Evolutionary conservation across 2,888 invertebrate genomes (phyloP).

Genomic region (Athripsodes cinereus): DNA sequence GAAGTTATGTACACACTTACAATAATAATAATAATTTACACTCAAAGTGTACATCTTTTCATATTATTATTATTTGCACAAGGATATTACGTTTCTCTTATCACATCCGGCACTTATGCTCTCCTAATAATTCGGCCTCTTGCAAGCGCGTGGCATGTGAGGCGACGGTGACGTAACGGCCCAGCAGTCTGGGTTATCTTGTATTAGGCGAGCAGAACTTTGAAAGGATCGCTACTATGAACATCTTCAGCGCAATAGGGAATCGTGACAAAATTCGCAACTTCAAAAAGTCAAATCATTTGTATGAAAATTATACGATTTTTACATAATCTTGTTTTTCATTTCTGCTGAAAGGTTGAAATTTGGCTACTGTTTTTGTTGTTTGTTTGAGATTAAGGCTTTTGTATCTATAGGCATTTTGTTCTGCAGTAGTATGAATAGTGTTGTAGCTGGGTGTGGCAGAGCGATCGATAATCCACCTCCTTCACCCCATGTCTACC

Average conservation of each 20-base stretch:
- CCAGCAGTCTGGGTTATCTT: slow-evolving; percentile 8
- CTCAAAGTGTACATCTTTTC: too few relatives aligned
- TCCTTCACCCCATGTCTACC: slow-evolving; percentile 7
- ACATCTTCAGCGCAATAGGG: neutral
- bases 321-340: neutral
- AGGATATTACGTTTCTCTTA: too few relatives aligned
- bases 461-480: slow-evolving; percentile 17
- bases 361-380: slow-evolving; percentile 6
- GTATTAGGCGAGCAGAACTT: slow-evolving; percentile 12
- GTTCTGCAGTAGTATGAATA: slow-evolving; percentile 2
- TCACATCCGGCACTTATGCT: neutral
- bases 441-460: slow-evolving; percentile 14
- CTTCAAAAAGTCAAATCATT: neutral
- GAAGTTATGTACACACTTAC: too few relatives aligned
- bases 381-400: neutral
- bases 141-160: slow-evolving; percentile 12
- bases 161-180: slow-evolving; percentile 17
- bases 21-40: too few relatives aligned
- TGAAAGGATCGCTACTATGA: neutral
- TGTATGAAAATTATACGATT: neutral
- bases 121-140: slow-evolving; percentile 4
- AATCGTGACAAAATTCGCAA: neutral
- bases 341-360: neutral
- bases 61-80: too few relatives aligned
- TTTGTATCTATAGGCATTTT: slow-evolving; percentile 4